These are phyloP conservation scores for Pseudomyrmex concolor DNA, from an alignment of 1,140 invertebrate species.

Conservation along the genomic window DNA sequence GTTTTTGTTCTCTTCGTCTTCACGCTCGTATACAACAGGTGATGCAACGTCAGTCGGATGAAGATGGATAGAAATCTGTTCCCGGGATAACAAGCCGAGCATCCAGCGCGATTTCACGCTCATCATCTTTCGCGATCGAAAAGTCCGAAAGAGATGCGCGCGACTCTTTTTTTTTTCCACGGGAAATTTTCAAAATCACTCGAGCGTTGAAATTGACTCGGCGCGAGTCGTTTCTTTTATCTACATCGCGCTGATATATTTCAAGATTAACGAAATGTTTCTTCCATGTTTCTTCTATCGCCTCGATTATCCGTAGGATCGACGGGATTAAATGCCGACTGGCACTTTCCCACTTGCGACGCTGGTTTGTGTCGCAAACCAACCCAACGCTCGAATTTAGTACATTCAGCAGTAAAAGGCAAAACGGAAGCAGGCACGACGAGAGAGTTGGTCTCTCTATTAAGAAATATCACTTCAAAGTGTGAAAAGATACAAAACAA, in stretches of 20 bases:
- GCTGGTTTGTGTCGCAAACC: slow-evolving; percentile 66
- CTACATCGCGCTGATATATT: slow-evolving; percentile 40
- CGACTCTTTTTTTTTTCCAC: no score
- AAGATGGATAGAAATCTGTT: slow-evolving; percentile 54
- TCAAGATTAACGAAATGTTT: slow-evolving; percentile 60
- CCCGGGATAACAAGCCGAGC: slow-evolving; percentile 23
- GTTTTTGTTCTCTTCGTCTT: slow-evolving; percentile 11
- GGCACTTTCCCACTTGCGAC: slow-evolving; percentile 66
- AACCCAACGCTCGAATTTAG: slow-evolving; percentile 45
- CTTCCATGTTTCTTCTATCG: slow-evolving; percentile 54
- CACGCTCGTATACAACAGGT: slow-evolving; percentile 19
- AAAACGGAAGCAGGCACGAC: slow-evolving; percentile 58
- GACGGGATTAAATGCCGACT: slow-evolving; percentile 63
- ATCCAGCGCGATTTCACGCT: slow-evolving; percentile 35
- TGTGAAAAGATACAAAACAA: no score
- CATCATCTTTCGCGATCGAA: slow-evolving; percentile 30
- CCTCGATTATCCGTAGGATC: slow-evolving; percentile 59
- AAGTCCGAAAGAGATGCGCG: neutral
- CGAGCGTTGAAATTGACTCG: slow-evolving; percentile 37
- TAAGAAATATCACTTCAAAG: neutral
- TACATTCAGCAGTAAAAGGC: slow-evolving; percentile 65
- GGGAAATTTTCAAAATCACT: slow-evolving; percentile 27
- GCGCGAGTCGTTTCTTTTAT: slow-evolving; percentile 33
- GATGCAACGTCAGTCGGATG: slow-evolving; percentile 51
- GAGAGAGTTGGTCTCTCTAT: slow-evolving; percentile 6